A percentile compares a stretch with the other conserved stretches of the same genome.
These are phyloP conservation scores for Takifugu flavidus DNA, from an alignment of 2,113 vertebrate species.

Conservation along the genomic window DNA sequence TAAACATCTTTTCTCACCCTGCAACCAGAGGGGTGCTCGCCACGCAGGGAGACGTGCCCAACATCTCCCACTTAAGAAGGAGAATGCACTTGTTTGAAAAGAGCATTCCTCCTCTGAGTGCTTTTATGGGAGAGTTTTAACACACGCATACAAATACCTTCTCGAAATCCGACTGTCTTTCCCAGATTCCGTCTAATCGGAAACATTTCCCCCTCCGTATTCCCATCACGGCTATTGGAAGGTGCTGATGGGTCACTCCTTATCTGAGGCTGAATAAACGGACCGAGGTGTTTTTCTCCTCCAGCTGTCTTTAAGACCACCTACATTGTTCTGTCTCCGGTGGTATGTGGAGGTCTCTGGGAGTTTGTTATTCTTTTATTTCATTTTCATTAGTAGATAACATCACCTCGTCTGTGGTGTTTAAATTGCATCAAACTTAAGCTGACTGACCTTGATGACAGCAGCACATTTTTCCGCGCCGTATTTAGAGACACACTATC, in stretches of 20 bases:
- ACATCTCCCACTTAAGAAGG: conserved; percentile 49
- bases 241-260: conserved; percentile 35
- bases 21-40: conserved; percentile 34
- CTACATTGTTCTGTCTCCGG: conserved; percentile 23
- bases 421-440: neutral
- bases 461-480: neutral
- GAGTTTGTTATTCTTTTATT: conserved; percentile 35
- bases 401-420: neutral
- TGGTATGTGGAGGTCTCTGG: conserved; percentile 16
- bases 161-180: conserved; percentile 18
- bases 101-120: conserved; percentile 67
- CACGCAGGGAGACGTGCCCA: conserved; percentile 42
- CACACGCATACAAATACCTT: conserved; percentile 44
- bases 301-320: conserved; percentile 48
- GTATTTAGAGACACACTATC: neutral
- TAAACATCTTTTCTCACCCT: conserved; percentile 65
- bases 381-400: conserved; percentile 16
- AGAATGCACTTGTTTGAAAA: conserved; percentile 76
- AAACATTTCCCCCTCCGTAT: conserved; percentile 2
- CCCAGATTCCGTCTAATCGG: conserved; percentile 21
- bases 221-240: conserved; percentile 10
- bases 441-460: neutral
- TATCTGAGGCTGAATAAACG: conserved; percentile 55
- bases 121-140: conserved; percentile 65
- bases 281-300: conserved; percentile 36